Base-by-base conservation (phyloP, 2,797 vertebrate genomes). In the Spea hammondii region DNA sequence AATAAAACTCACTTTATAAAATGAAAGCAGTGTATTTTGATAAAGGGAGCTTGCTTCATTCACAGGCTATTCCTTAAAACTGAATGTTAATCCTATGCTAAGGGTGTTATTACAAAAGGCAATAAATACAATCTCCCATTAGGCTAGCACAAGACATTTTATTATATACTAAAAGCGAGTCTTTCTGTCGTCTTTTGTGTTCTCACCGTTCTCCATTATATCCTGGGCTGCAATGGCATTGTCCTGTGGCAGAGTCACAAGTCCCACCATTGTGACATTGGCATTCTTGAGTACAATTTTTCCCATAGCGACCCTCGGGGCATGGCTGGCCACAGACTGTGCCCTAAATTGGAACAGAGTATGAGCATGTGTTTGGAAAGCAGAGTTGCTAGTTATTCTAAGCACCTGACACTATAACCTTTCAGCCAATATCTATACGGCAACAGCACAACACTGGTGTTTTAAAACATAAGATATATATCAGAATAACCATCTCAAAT, bases 271-370 rank as follows among this genome's bases (percentile, higher is more conserved):
- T 98, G 90, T 98, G 96, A 88, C 97, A 99, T 86, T 98, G 96
- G 84, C 97, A 99, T 84, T 99, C 96, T 86, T 96, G 96, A 8
- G 94, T 94, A 84, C 97, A 99, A 86, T 97, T 96, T 71, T 87
- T 94, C 83, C 97, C 97, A 0, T 92, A 96, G 80, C 92, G 93
- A 50, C 95, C 95, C 70, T 95, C 92, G 0, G 95, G 95, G 93
- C 97, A 99, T 60, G 97, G 97, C 87, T 99, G 96, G 17, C 97
- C 96, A 87, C 97, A 99, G 83, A 99, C 97, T 54, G 89, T 93
- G 76, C 97, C 97, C 97, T 99, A 85, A 51, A 89, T 84, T 90
- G 67, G 91, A 83, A 87, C 73, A 86, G 48, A 85, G 75, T 45
- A 67, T 67, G 32, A 82, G 70, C 79, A 86, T 88, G 84, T 87